Evolutionary conservation across 2,888 invertebrate species (phyloP).

Genomic region (Meta bourneti): DNA sequence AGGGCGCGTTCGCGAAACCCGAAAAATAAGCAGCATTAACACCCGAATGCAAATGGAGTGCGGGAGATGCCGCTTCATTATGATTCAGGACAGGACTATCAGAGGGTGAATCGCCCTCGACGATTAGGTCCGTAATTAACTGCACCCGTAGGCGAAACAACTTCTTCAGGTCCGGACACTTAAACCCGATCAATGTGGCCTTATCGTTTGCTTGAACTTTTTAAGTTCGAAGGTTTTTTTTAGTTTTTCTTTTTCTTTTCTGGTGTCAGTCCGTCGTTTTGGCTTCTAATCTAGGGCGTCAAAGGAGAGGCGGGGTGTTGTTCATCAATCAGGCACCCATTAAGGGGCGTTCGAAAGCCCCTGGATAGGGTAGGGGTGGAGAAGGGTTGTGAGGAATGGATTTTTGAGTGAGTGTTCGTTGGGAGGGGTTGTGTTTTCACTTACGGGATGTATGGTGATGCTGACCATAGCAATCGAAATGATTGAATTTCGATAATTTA

Average conservation of each 20-base stretch:
- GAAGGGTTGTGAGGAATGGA: neutral
- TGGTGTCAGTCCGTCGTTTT: constrained; percentile 25
- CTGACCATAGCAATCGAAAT: constrained; percentile 34
- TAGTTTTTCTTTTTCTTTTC: neutral
- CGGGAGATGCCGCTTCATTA: constrained; percentile 37
- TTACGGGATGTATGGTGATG: neutral
- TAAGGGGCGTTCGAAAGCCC: constrained; percentile 22
- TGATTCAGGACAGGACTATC: constrained; percentile 33
- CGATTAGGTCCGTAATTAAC: constrained; percentile 63
- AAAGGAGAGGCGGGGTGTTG: constrained; percentile 35
- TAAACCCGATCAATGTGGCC: constrained; percentile 54
- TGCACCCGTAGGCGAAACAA: constrained; percentile 59
- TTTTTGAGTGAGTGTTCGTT: constrained; percentile 3
- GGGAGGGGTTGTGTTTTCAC: neutral
- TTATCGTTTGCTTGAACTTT: constrained; percentile 36
- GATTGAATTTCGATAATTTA: constrained; percentile 32
- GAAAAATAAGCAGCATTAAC: neutral
- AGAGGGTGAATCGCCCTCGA: neutral
- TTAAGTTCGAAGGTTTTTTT: constrained; percentile 27
- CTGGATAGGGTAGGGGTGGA: constrained; percentile 9
- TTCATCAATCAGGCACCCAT: constrained; percentile 68
- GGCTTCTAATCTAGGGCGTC: constrained; percentile 72
- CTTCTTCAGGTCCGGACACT: constrained; percentile 63
- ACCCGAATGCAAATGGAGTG: constrained; percentile 27
- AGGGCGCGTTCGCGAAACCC: neutral